phyloP scores from a whole-genome alignment of 2,113 vertebrate genomes.

The Eretmodus cyanostictus region DNA sequence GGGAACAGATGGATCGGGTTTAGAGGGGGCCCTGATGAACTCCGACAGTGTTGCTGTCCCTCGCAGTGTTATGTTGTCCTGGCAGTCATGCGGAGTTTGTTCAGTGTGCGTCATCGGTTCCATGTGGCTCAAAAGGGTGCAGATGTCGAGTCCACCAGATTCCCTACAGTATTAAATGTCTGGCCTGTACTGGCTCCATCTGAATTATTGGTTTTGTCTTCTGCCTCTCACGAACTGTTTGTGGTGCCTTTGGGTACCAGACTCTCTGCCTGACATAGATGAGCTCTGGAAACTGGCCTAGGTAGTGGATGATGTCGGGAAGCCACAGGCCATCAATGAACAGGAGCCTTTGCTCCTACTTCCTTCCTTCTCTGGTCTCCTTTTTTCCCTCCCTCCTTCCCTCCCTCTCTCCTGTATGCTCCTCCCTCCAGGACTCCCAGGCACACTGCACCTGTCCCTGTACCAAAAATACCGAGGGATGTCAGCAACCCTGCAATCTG shows the following conservation, averaged over 20 bases:
- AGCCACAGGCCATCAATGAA: conserved; percentile 55
- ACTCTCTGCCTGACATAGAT: conserved; percentile 52
- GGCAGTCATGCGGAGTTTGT: not conserved
- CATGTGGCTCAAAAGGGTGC: not conserved
- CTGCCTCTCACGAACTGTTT: conserved; percentile 28
- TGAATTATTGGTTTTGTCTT: conserved; percentile 39
- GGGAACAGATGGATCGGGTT: conserved; percentile 64
- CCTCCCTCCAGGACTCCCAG: conserved; percentile 52
- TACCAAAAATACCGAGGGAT: conserved; percentile 67
- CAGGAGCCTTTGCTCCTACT: conserved; percentile 22
- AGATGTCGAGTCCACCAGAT: not conserved
- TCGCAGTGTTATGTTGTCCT: not conserved
- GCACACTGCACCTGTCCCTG: conserved; percentile 67
- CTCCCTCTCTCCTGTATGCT: not conserved
- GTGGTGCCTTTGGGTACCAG: conserved; percentile 46
- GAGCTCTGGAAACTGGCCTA: conserved; percentile 51
- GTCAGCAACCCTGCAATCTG: conserved; percentile 64
- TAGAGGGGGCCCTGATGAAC: conserved; percentile 42
- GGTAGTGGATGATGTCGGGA: conserved; percentile 33
- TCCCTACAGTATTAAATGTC: conserved; percentile 3
- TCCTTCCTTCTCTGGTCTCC: conserved; percentile 10
- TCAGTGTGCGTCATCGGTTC: conserved; percentile 10
- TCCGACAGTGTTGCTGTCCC: conserved; percentile 3
- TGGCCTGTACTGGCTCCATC: conserved; percentile 31
- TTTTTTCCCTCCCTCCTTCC: not conserved